Evolutionary conservation across 2,888 invertebrate species (phyloP).

Genomic region (Cataglyphis cursor): DNA sequence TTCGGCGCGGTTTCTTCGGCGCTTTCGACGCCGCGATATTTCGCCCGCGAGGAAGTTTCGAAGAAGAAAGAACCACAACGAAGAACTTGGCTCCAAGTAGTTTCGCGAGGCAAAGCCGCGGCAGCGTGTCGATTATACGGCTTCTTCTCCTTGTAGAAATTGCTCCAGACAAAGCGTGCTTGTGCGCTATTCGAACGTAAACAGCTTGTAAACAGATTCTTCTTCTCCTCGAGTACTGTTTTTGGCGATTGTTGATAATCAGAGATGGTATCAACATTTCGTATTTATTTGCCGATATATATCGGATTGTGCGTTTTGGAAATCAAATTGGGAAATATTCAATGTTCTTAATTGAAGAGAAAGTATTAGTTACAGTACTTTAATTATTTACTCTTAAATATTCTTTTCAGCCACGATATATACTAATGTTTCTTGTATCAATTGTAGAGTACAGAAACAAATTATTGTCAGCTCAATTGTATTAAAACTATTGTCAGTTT

Average conservation of each 20-base stretch:
- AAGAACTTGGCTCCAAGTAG: constrained; percentile 65
- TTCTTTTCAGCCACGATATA: background rate
- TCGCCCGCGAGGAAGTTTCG: constrained; percentile 60
- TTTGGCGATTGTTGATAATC: constrained; percentile 24
- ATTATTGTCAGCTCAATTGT: background rate
- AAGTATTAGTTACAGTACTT: background rate
- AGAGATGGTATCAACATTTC: background rate
- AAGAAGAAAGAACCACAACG: constrained; percentile 44
- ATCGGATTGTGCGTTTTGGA: background rate
- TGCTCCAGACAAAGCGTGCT: constrained; percentile 37
- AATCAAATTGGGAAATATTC: background rate
- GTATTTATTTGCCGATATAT: background rate
- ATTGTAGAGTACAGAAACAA: background rate
- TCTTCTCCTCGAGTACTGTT: constrained; percentile 13
- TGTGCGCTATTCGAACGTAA: constrained; percentile 50
- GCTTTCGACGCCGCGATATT: constrained; percentile 68
- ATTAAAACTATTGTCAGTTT: background rate
- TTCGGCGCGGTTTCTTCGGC: constrained; percentile 59
- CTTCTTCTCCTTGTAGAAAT: constrained; percentile 60
- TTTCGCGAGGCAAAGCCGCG: constrained; percentile 59
- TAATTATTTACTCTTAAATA: background rate
- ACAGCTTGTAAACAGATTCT: constrained; percentile 61
- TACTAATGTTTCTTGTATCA: background rate
- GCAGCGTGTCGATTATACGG: constrained; percentile 69
- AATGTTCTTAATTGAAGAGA: background rate